These are phyloP conservation scores for Perca fluviatilis DNA, from an alignment of 2,113 vertebrate species.

Conservation along the genomic window DNA sequence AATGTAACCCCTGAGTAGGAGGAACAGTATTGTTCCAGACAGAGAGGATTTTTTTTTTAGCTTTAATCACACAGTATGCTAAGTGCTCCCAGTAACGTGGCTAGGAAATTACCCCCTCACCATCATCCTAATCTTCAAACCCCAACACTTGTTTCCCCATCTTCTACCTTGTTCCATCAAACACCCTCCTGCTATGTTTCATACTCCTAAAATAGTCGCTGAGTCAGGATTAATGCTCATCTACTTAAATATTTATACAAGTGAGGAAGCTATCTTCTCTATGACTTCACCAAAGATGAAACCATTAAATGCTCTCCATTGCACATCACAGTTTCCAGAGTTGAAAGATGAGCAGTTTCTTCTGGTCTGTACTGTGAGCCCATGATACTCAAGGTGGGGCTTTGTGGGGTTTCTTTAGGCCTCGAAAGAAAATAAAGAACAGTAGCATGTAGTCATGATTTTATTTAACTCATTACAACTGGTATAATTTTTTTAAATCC, in stretches of 20 bases:
- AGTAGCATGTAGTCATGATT: not conserved
- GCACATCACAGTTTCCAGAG: slow-evolving; percentile 30
- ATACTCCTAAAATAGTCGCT: slow-evolving; percentile 72
- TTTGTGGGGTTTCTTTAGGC: not conserved
- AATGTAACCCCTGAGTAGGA: no score
- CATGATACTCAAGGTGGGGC: not conserved
- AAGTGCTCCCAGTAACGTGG: not conserved
- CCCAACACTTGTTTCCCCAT: not conserved
- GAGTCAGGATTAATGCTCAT: slow-evolving; percentile 73
- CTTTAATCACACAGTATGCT: not conserved
- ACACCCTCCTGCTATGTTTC: slow-evolving; percentile 17
- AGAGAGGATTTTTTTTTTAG: not conserved
- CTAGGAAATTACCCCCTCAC: not conserved
- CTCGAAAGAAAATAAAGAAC: slow-evolving; percentile 14
- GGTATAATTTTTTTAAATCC: slow-evolving; percentile 1
- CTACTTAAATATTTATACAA: slow-evolving; percentile 81
- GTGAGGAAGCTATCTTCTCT: slow-evolving; percentile 62
- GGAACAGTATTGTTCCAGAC: not conserved
- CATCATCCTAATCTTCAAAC: slow-evolving; percentile 1
- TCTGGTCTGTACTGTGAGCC: not conserved
- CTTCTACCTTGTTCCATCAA: slow-evolving; percentile 20
- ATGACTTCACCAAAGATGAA: slow-evolving; percentile 54
- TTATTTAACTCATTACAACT: slow-evolving; percentile 32
- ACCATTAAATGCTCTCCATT: slow-evolving; percentile 44
- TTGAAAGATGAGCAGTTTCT: not conserved